phyloP scores from a whole-genome alignment of 1,140 invertebrate species.

The Forficula auricularia region DNA sequence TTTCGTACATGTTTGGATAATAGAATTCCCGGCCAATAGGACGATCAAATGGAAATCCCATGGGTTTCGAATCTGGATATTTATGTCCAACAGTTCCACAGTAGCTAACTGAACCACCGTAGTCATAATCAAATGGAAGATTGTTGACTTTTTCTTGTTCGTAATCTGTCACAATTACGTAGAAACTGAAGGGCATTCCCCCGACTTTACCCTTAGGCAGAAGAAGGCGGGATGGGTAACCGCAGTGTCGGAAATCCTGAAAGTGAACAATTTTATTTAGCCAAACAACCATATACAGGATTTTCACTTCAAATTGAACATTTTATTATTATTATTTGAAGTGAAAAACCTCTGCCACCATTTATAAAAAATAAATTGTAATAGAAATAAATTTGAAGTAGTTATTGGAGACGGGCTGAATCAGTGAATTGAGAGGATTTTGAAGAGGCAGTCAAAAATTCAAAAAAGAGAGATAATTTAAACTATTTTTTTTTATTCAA shows the following conservation, averaged over 20 bases:
- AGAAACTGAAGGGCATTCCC: constrained; percentile 39
- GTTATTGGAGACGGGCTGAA: too few species aligned
- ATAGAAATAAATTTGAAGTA: too few species aligned
- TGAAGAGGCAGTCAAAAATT: too few species aligned
- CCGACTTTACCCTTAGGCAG: constrained; percentile 38
- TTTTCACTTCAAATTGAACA: too few species aligned
- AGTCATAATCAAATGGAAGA: constrained; percentile 7
- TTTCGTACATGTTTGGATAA: constrained; percentile 36
- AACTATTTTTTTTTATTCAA: too few species aligned
- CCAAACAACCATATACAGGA: too few species aligned
- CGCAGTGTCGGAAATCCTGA: constrained; percentile 22
- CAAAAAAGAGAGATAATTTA: too few species aligned
- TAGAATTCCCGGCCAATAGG: constrained; percentile 2
- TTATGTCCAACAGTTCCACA: constrained; percentile 13
- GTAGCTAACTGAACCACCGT: constrained; percentile 14
- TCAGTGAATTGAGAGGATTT: too few species aligned
- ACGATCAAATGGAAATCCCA: constrained; percentile 20
- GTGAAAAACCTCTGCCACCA: too few species aligned
- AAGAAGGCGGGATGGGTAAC: constrained; percentile 38
- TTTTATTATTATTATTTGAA: too few species aligned
- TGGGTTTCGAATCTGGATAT: constrained; percentile 17
- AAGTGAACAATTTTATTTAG: too few species aligned
- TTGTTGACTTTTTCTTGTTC: constrained; percentile 15
- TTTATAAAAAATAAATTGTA: too few species aligned
- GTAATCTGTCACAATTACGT: constrained; percentile 33